Evolutionary conservation across 2,888 invertebrate genomes (phyloP).

Genomic region (Trachelus troglodyta): DNA sequence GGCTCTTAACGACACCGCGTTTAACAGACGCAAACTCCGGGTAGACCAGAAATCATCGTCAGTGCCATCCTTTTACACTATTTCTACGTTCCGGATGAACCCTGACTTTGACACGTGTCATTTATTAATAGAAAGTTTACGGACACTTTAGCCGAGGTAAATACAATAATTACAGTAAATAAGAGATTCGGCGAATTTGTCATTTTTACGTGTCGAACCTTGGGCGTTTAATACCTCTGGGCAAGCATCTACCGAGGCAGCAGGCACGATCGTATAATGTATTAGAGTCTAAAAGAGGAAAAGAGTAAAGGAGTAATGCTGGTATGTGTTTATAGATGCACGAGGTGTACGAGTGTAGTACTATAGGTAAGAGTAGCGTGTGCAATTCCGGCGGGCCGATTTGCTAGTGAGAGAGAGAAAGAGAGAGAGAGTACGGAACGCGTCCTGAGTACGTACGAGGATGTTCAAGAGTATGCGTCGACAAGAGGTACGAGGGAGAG

Average conservation of each 20-base stretch:
- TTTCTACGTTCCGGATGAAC: background rate
- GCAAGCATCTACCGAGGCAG: background rate
- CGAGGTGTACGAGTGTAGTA: background rate
- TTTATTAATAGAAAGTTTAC: background rate
- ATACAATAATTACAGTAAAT: background rate
- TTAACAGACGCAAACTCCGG: background rate
- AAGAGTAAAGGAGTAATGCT: background rate
- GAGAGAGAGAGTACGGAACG: background rate
- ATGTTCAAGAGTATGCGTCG: background rate
- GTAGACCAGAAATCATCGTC: background rate
- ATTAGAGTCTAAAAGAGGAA: background rate
- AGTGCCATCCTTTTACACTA: too few species aligned
- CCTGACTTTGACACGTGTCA: background rate
- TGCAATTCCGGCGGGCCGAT: background rate
- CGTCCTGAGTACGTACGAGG: background rate
- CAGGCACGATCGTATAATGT: background rate
- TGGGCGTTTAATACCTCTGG: background rate
- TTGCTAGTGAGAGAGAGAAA: background rate
- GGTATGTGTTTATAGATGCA: background rate
- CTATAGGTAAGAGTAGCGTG: background rate
- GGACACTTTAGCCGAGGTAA: background rate
- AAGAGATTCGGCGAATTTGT: background rate
- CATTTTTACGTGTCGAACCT: background rate
- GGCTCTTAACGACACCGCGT: background rate
- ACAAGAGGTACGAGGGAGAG: slow-evolving; percentile 1